Evolutionary conservation across 2,113 vertebrate genomes (phyloP).

Genomic region (Struthio camelus): DNA sequence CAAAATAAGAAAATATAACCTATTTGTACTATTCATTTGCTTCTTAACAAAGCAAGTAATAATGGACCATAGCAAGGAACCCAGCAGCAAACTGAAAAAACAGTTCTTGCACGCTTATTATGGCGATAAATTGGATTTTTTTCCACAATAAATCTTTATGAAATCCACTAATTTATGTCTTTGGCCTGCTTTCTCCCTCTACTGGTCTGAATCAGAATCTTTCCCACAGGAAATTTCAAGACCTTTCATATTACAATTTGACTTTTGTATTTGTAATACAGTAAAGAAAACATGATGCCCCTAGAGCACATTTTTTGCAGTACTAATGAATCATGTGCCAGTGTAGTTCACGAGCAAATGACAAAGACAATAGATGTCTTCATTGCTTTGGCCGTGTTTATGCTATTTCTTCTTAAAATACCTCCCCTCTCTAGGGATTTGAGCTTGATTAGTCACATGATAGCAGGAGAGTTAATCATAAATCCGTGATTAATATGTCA

Average conservation of each 20-base stretch:
- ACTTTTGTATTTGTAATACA: not conserved
- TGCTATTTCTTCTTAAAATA: constrained; percentile 5
- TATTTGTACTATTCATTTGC: not conserved
- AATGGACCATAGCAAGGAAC: not conserved
- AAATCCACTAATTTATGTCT: not conserved
- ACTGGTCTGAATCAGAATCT: constrained; percentile 35
- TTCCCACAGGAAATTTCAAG: not conserved
- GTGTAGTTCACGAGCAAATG: constrained; percentile 2
- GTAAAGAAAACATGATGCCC: not conserved
- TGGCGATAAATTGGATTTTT: not conserved
- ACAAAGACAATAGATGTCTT: not conserved
- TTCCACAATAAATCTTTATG: not conserved
- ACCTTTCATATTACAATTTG: constrained; percentile 12
- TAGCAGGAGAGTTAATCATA: not conserved
- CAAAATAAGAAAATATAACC: not conserved
- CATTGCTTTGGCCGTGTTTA: not conserved
- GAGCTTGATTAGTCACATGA: not conserved
- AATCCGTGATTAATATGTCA: not conserved
- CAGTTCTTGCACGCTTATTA: not conserved
- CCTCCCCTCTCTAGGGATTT: not conserved
- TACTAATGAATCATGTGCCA: not conserved
- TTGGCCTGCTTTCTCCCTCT: constrained; percentile 52
- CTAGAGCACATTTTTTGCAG: not conserved
- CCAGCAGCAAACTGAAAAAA: not conserved
- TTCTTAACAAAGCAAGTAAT: not conserved